A percentile compares a stretch with the other conserved stretches of the same genome.
phyloP scores from a whole-genome alignment of 2,888 invertebrate species.

The Rhabditophanes sp. region DNA sequence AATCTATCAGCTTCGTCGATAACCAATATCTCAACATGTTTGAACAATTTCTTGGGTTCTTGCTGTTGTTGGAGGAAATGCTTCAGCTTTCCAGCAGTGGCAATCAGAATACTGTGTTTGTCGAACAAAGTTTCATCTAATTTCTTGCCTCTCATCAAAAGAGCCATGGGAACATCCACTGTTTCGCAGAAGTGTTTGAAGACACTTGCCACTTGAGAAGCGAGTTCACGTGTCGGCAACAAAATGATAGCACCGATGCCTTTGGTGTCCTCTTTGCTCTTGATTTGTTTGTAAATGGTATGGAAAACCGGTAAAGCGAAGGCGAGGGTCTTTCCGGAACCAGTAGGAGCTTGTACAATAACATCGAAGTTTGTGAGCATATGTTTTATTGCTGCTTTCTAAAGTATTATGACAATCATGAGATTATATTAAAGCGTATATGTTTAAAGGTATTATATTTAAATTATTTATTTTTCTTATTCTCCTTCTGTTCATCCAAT shows the following conservation, averaged over 20 bases:
- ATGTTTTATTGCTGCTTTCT: too few relatives aligned
- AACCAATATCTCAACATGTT: conserved; percentile 62
- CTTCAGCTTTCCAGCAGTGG: conserved; percentile 81
- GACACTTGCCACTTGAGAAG: conserved; percentile 63
- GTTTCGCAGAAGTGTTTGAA: conserved; percentile 11
- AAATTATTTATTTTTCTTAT: background rate
- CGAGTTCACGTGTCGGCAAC: conserved; percentile 86
- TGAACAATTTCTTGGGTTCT: conserved; percentile 15
- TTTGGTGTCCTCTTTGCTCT: conserved; percentile 9
- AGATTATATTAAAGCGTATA: too few relatives aligned
- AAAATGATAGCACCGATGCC: conserved; percentile 70
- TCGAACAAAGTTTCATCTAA: conserved; percentile 18
- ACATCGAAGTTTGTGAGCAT: conserved; percentile 97
- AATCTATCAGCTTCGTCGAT: conserved; percentile 91
- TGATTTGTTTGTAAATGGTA: too few relatives aligned
- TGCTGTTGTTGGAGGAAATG: conserved; percentile 52
- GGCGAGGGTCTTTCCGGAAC: conserved; percentile 91
- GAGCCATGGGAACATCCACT: conserved; percentile 8
- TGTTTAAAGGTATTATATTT: conserved; percentile 1
- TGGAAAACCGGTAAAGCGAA: conserved; percentile 81
- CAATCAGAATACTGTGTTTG: conserved; percentile 60
- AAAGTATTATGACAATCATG: too few relatives aligned
- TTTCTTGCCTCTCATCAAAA: conserved; percentile 18
- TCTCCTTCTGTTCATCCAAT: conserved; percentile 3
- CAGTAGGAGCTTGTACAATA: conserved; percentile 91